These are phyloP conservation scores for Apodemus speciosus DNA, from an alignment of 2,113 vertebrate species.

Conservation along the genomic window DNA sequence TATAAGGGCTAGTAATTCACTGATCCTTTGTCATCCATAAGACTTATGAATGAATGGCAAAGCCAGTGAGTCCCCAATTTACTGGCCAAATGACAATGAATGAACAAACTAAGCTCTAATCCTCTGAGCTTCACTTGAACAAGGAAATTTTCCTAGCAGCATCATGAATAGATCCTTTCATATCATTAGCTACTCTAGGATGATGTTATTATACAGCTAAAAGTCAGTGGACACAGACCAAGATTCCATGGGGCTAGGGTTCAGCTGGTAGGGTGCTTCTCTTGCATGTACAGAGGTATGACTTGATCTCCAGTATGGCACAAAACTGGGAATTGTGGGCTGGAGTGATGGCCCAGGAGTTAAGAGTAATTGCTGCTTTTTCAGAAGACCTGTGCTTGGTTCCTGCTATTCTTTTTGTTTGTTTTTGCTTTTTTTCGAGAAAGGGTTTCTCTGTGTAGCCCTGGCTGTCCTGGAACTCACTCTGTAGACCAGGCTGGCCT, in stretches of 20 bases:
- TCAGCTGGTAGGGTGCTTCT: not conserved
- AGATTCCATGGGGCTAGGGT: not conserved
- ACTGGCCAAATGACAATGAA: not conserved
- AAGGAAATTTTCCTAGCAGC: not conserved
- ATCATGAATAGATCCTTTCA: not conserved
- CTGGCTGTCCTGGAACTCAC: too few species aligned
- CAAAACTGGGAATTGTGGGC: not conserved
- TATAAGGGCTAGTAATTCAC: not conserved
- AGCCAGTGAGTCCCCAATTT: not conserved
- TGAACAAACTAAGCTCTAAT: not conserved
- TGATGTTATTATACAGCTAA: constrained; percentile 10
- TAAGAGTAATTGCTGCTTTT: not conserved
- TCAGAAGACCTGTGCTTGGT: not conserved
- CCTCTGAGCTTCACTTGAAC: not conserved
- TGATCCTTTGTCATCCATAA: not conserved
- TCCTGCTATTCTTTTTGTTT: not conserved
- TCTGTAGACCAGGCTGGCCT: too few species aligned
- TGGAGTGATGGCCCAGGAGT: not conserved
- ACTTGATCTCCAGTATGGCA: not conserved
- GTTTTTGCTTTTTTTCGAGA: too few species aligned
- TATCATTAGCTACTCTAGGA: constrained; percentile 23
- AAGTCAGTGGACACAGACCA: not conserved
- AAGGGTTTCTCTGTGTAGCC: too few species aligned
- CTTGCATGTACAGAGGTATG: not conserved
- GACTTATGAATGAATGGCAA: not conserved